Evolutionary conservation across 2,888 invertebrate genomes (phyloP).

Genomic region (Stenolophus ochropezus): DNA sequence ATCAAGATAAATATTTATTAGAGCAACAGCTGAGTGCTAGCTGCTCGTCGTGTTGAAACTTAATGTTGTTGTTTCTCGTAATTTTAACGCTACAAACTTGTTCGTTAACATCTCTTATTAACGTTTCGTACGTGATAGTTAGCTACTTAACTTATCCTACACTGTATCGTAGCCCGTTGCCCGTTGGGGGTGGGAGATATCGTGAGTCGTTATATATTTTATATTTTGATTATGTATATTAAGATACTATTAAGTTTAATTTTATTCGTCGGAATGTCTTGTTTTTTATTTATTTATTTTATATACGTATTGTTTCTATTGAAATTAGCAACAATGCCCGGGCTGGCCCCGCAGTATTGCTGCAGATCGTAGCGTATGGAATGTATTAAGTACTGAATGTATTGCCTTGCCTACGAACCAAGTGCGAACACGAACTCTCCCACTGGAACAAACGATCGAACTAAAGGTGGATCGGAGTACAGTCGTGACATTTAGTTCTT

Average conservation of each 20-base stretch:
- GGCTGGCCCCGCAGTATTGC: background rate
- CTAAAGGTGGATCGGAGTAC: constrained; percentile 70
- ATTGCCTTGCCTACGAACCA: background rate
- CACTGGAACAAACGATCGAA: constrained; percentile 65
- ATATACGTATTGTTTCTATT: background rate
- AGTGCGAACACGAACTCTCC: constrained; percentile 18
- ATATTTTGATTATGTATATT: background rate
- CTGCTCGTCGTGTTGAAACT: constrained; percentile 55
- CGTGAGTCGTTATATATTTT: background rate
- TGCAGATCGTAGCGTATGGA: background rate
- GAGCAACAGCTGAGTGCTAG: constrained; percentile 52
- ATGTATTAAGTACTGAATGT: background rate
- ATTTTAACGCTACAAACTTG: constrained; percentile 54
- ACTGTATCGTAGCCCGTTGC: background rate
- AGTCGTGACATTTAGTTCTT: constrained; percentile 69
- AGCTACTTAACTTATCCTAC: constrained; percentile 14
- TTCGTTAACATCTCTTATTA: constrained; percentile 53
- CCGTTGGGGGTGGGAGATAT: background rate
- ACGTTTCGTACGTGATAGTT: constrained; percentile 50
- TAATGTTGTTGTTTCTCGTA: constrained; percentile 56
- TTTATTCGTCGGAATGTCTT: background rate
- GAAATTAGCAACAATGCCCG: background rate
- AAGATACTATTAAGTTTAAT: background rate
- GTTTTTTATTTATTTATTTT: background rate
- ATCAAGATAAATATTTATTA: constrained; percentile 54